Conservation (phyloP, 30 jellyfish, hydroid and myxozoan genomes). For the Rhopilema esculentum region DNA sequence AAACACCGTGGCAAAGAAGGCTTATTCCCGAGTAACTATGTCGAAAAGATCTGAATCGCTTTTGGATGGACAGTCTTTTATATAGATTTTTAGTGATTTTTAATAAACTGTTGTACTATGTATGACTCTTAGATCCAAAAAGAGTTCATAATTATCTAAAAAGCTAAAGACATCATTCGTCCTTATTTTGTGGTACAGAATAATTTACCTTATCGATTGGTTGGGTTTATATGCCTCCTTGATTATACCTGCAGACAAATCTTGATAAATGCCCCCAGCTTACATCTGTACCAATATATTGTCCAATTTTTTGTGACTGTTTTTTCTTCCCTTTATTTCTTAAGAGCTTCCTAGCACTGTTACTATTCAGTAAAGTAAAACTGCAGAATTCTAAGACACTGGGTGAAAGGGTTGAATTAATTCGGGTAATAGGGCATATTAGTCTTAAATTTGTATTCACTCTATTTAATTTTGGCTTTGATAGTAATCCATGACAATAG, state of each 20-base stretch:
- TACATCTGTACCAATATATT: too few relatives aligned
- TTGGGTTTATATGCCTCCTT: too few relatives aligned
- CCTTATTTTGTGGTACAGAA: too few relatives aligned
- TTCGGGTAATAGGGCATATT: not conserved
- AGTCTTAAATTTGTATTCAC: not conserved
- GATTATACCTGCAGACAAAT: too few relatives aligned
- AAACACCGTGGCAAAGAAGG: conserved; percentile 93
- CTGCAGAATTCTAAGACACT: not conserved
- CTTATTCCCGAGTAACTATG: conserved; percentile 94
- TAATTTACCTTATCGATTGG: too few relatives aligned
- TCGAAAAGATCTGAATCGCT: conserved; percentile 71
- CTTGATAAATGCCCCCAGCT: too few relatives aligned
- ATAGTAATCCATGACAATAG: not conserved
- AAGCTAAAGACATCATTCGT: too few relatives aligned
- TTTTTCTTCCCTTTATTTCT: too few relatives aligned
- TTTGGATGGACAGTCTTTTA: not conserved
- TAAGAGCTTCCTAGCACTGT: not conserved
- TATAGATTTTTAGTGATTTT: not conserved
- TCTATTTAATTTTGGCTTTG: not conserved
- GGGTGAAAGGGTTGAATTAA: not conserved
- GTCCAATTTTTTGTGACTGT: too few relatives aligned
- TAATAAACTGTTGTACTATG: not conserved
- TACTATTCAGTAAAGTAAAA: not conserved
- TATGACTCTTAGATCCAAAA: not conserved
- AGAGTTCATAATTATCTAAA: too few relatives aligned